Percentiles rank a stretch among this genome's conserved stretches.
phyloP scores from a whole-genome alignment of 2,888 invertebrate genomes.

The Rugalucina vietnamica region DNA sequence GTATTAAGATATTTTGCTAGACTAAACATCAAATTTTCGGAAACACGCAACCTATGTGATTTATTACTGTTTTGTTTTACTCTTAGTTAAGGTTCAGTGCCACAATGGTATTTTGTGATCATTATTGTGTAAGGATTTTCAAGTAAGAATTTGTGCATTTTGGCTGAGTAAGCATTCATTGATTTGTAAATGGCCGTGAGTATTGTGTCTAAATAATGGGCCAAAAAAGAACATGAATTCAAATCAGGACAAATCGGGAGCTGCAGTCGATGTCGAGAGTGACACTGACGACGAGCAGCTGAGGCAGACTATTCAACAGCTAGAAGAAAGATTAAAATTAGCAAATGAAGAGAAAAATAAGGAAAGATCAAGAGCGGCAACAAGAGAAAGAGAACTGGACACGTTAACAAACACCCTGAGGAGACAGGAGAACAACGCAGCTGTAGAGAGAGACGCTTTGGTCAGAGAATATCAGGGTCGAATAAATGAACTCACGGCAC shows the following conservation, averaged over 20 bases:
- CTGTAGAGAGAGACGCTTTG: not conserved
- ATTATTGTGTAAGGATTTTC: too few relatives aligned
- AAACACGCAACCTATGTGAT: too few relatives aligned
- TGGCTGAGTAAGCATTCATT: too few relatives aligned
- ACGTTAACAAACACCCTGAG: not conserved
- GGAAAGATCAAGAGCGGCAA: not conserved
- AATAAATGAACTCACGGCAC: not conserved
- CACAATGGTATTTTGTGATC: too few relatives aligned
- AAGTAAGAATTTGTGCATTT: too few relatives aligned
- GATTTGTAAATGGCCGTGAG: too few relatives aligned
- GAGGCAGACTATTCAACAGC: not conserved
- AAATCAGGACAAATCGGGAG: not conserved
- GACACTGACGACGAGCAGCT: not conserved
- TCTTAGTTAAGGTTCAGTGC: too few relatives aligned
- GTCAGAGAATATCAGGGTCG: not conserved
- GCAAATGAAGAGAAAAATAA: not conserved
- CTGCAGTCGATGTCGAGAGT: not conserved
- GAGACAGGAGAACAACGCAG: not conserved
- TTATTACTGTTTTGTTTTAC: too few relatives aligned
- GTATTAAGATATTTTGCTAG: too few relatives aligned
- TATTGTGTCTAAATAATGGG: too few relatives aligned
- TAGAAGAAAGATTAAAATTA: not conserved
- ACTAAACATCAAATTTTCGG: too few relatives aligned
- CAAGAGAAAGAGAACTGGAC: not conserved
- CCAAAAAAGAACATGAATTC: too few relatives aligned